A percentile compares a stretch with the other conserved stretches of the same genome.
Evolutionary conservation across 2,888 invertebrate species (phyloP).

Genomic region (Rotaria magnacalcarata): DNA sequence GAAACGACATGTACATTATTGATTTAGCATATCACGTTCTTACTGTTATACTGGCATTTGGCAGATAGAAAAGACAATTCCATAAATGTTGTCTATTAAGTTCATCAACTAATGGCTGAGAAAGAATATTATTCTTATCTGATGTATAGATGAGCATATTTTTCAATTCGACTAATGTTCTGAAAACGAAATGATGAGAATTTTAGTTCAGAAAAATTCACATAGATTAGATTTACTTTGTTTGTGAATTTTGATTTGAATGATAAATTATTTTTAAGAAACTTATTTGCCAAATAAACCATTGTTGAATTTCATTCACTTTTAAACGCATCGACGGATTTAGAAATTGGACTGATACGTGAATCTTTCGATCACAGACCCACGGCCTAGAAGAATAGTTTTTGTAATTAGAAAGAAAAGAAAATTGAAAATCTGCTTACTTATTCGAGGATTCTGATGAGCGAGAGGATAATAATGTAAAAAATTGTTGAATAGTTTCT

Average conservation of each 20-base stretch:
- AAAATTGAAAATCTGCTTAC: neutral
- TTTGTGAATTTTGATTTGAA: neutral
- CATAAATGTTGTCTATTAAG: neutral
- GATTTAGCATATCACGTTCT: too few species aligned
- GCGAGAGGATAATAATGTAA: neutral
- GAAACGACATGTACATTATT: neutral
- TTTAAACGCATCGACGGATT: neutral
- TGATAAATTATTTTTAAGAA: neutral
- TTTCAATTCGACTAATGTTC: neutral
- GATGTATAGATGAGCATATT: neutral
- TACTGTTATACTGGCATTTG: neutral
- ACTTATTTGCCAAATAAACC: neutral
- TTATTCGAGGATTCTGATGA: neutral
- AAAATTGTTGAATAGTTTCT: slow-evolving; percentile 3
- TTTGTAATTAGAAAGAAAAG: neutral
- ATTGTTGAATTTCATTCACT: neutral
- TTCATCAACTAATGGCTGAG: neutral
- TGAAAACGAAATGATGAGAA: neutral
- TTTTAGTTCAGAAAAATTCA: too few species aligned
- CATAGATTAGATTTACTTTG: neutral
- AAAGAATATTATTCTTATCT: neutral
- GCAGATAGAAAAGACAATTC: slow-evolving; percentile 13
- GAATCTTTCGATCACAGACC: neutral
- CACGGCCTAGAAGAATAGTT: neutral
- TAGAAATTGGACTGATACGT: neutral